These are phyloP conservation scores for Spatula versicolor DNA, from an alignment of 2,797 vertebrate genomes.

Conservation along the genomic window DNA sequence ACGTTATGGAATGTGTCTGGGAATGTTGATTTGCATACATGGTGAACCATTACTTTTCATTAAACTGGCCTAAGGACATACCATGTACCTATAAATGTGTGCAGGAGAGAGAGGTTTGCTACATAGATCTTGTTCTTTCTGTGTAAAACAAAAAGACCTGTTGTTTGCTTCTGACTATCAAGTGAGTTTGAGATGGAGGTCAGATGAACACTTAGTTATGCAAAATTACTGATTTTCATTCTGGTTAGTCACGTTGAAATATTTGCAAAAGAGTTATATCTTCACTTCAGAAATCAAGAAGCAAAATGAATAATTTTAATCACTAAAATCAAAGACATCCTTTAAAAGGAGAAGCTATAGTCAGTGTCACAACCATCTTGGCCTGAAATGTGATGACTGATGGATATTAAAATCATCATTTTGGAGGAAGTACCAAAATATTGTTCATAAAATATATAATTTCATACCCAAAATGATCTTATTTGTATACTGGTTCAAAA, in stretches of 20 bases:
- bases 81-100: not conserved
- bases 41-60: not conserved
- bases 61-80: not conserved
- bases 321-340: not conserved
- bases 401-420: not conserved
- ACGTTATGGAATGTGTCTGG: not conserved
- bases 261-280: not conserved
- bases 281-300: not conserved
- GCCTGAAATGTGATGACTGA: not conserved
- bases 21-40: not conserved
- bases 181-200: not conserved
- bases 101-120: not conserved
- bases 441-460: not conserved
- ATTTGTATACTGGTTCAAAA: not conserved
- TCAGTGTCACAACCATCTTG: not conserved
- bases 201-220: not conserved
- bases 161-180: not conserved
- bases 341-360: not conserved
- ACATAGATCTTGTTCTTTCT: not conserved
- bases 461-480: not conserved
- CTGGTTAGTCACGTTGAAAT: not conserved
- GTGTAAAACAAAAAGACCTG: not conserved
- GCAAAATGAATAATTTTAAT: not conserved
- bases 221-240: not conserved
- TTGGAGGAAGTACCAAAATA: not conserved